A percentile compares a stretch with the other conserved stretches of the same genome.
phyloP scores from a whole-genome alignment of 2,888 invertebrate genomes.

The Invenusta paracnida region DNA sequence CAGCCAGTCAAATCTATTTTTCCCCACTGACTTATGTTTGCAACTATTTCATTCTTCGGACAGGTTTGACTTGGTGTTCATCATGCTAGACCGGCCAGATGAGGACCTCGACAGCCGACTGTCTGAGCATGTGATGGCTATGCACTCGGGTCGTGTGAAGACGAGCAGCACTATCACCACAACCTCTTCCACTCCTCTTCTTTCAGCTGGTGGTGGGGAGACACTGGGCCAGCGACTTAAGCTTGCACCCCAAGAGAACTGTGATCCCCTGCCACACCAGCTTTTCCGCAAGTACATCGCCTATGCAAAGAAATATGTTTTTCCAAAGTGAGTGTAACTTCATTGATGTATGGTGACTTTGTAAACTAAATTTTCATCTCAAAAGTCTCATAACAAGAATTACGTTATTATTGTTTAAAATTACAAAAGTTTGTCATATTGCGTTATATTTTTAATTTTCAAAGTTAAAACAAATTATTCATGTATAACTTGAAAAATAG shows the following conservation, averaged over 20 bases:
- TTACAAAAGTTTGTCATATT: no score
- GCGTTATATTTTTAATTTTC: no score
- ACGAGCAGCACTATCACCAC: not conserved
- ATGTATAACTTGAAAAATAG: no score
- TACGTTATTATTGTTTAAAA: no score
- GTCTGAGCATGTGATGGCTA: slow-evolving; percentile 76
- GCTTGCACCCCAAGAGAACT: not conserved
- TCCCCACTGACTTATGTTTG: no score
- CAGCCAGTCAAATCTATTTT: no score
- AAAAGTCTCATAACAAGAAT: no score
- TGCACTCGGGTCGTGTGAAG: slow-evolving; percentile 61
- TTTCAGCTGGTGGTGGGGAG: not conserved
- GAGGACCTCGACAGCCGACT: slow-evolving; percentile 73
- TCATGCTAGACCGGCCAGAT: slow-evolving; percentile 78
- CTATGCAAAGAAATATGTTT: slow-evolving; percentile 80
- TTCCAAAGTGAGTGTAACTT: slow-evolving; percentile 67
- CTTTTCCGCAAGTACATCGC: slow-evolving; percentile 82
- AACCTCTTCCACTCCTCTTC: not conserved
- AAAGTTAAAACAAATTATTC: no score
- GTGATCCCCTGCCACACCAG: slow-evolving; percentile 70
- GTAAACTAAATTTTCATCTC: no score
- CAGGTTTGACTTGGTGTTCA: slow-evolving; percentile 83
- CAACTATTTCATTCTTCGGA: not conserved
- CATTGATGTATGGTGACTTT: no score
- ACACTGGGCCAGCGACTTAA: slow-evolving; percentile 1